Evolutionary conservation across 2,797 vertebrate species (phyloP), one percentile per base, ranked within the genome.

Genomic region (Rallus crepitans): DNA sequence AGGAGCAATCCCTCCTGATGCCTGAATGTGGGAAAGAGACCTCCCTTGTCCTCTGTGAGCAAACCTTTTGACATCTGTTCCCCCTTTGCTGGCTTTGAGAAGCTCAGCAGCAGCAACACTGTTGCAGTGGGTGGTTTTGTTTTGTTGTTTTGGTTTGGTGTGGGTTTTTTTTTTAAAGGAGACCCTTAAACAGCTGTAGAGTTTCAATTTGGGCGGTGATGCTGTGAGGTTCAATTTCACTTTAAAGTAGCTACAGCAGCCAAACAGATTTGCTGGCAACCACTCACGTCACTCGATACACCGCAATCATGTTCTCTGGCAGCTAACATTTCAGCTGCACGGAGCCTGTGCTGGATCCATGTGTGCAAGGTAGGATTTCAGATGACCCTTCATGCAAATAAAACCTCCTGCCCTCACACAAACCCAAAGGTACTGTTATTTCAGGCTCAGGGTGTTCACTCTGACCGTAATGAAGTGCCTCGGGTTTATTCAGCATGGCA

Each of bases 321-420:
- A 90, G 61, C 42, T 45, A 45, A 60, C 25, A 18, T 59, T 72
- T 11, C 0, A 0, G 69, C 70, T 17, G 53, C 7, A 1, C 5
- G 0, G n/a, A 82, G 60, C n/a, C 35, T 0, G 0, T 9, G n/a
- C 55, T 47, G 59, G 52, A 60, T 31, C 52, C 5, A 1, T 4
- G 21, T 9, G 16, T 3, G 3, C 59, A 42, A 94, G 69, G 80
- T 0, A 37, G 73, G 68, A 50, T 68, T 90, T 60, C 69, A n/a
- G 64, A 18, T 0, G 15, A 56, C 35, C 55, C 71, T 31, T 45
- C 42, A 23, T 4, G 9, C 16, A 75, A 52, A 35, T 7, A 33
- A 52, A 59, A 47, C 8, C 33, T 81, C 30, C 52, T 31, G 66
- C 55, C 8, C 23, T 56, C 8, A 0, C 5, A 15, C 60, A 60